Conservation (phyloP, 2,797 vertebrate species). For the Sorex maritimensis region DNA sequence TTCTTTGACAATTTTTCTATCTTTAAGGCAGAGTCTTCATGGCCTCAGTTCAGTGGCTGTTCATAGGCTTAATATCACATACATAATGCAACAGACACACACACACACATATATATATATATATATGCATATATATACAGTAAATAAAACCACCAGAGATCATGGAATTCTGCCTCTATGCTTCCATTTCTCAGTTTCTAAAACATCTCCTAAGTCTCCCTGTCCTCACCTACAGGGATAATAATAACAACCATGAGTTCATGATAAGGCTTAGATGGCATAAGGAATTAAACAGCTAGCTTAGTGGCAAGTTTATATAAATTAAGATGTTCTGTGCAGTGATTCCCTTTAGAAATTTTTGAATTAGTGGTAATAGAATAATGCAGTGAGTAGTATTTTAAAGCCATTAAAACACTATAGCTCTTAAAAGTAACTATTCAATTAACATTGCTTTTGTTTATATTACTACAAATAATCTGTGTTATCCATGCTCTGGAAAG, state of each 20-base stretch:
- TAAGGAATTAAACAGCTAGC: neutral
- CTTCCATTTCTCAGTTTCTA: neutral
- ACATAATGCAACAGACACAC: neutral
- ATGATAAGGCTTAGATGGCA: neutral
- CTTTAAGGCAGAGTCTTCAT: neutral
- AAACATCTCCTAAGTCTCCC: neutral
- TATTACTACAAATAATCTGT: slow-evolving; percentile 67
- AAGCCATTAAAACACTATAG: slow-evolving; percentile 58
- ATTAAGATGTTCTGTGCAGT: slow-evolving; percentile 12
- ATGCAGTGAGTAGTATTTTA: slow-evolving; percentile 4
- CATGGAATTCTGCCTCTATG: neutral
- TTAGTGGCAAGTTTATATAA: slow-evolving; percentile 34
- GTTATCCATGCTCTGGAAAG: slow-evolving; percentile 48
- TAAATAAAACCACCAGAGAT: neutral
- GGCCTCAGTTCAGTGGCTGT: neutral
- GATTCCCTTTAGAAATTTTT: slow-evolving; percentile 57
- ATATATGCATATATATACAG: neutral
- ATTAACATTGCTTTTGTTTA: slow-evolving; percentile 81
- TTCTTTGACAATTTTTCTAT: neutral
- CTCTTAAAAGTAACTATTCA: slow-evolving; percentile 79
- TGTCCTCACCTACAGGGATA: neutral
- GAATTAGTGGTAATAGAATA: slow-evolving; percentile 63
- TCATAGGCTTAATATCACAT: neutral
- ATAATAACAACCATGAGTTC: neutral
- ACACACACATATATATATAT: too few species aligned